These are phyloP conservation scores for Prorops nasuta DNA, from an alignment of 1,140 invertebrate species.

Conservation along the genomic window DNA sequence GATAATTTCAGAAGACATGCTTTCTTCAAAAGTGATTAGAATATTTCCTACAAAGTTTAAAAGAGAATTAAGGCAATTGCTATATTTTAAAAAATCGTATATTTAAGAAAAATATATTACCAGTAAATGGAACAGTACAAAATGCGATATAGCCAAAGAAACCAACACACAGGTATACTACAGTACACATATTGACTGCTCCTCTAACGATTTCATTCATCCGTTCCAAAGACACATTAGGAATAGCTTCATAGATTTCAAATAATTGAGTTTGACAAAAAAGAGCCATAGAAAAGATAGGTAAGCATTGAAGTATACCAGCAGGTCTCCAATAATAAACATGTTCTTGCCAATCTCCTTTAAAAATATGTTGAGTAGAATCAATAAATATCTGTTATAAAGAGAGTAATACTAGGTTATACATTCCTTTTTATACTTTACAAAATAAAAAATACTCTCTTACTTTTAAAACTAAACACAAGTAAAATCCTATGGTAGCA, in stretches of 20 bases:
- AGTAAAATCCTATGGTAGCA: constrained; percentile 87
- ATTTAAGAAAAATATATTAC: constrained; percentile 45
- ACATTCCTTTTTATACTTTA: too few species aligned
- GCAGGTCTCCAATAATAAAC: constrained; percentile 82
- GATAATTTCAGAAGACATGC: constrained; percentile 79
- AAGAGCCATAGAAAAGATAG: constrained; percentile 93
- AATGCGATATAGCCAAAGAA: constrained; percentile 96
- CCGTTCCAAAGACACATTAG: constrained; percentile 82
- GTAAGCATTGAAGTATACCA: constrained; percentile 85
- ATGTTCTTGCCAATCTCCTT: constrained; percentile 71
- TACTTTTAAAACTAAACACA: constrained; percentile 85
- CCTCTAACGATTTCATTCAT: constrained; percentile 85
- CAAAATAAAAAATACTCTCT: constrained; percentile 33
- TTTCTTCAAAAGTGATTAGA: constrained; percentile 78
- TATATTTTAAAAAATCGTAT: constrained; percentile 25
- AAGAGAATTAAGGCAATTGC: too few species aligned
- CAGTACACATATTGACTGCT: constrained; percentile 88
- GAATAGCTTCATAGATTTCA: constrained; percentile 89
- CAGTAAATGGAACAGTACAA: constrained; percentile 71
- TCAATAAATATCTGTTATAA: constrained; percentile 70
- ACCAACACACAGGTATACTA: constrained; percentile 84
- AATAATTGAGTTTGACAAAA: constrained; percentile 97
- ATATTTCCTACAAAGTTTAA: constrained; percentile 75
- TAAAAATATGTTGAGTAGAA: constrained; percentile 70
- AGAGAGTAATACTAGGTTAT: too few species aligned